Base-by-base conservation (phyloP, 2,888 invertebrate species). In the Lasiommata megera region DNA sequence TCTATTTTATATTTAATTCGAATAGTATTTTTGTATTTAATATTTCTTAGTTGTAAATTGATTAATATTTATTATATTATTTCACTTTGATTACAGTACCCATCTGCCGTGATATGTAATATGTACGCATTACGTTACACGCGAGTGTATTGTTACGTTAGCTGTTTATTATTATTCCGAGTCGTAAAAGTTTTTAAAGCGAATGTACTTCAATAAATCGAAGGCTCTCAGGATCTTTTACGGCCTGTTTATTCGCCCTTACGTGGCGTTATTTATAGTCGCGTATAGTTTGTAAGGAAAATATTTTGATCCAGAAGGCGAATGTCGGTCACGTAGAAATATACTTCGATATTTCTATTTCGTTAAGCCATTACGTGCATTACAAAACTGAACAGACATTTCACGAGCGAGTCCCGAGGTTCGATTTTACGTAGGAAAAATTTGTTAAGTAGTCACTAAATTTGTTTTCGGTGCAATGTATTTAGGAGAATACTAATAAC, bases 131-230 rank as follows among this genome's bases (percentile, higher is more conserved):
- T 44, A 62, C 55, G 61, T 50, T 62, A 64, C 58, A 56, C 38
- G 56, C 36, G 43, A 52, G 53, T 59, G 57, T 58, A 59, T 61
- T 60, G 57, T 61, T 56, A 59, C 37, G 44, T 60, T 59, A 58
- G 47, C 60, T 55, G 53, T 62, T 56, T 62, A 62, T 62, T 62
- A 50, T 58, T 44, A 54, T 59, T 50, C 47, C 38, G 53, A 56
- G 56, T 58, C 58, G 58, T 56, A 29, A 56, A 59, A 64, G 57
- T 54, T 56, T 62, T 62, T 47, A 51, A 61, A 43, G 43, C 17
- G 55, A 31, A 11, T 50, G 50, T 37, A 36, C 34, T 53, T 48
- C 54, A 55, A 56, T 56, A 60, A 60, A 57, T 60, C 38, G 53
- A 46, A 54, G 41, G 31, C 52, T 56, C 17, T 31, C 18, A 54